Evolutionary conservation across 2,113 vertebrate species (phyloP).

Genomic region (Asarcornis scutulata): DNA sequence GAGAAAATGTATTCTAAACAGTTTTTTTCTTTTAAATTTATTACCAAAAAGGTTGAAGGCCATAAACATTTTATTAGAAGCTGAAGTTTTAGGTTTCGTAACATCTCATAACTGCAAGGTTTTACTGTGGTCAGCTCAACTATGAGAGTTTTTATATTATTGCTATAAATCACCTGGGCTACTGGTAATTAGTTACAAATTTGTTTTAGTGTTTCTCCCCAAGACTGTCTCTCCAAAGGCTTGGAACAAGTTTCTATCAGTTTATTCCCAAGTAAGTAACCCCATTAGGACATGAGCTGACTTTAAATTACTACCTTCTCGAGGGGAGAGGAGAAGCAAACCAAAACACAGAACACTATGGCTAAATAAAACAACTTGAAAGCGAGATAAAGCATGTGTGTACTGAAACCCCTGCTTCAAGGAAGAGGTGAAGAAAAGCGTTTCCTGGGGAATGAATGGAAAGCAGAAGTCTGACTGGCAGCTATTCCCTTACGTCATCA

Average conservation of each 20-base stretch:
- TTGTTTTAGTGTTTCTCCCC: background rate
- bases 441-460: background rate
- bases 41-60: conserved; percentile 11
- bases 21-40: background rate
- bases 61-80: conserved; percentile 25
- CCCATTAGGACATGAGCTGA: background rate
- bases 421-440: background rate
- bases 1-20: conserved; percentile 3
- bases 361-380: background rate
- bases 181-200: background rate
- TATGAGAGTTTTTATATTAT: background rate
- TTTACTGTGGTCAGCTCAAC: conserved; percentile 25
- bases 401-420: background rate
- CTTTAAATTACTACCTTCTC: background rate
- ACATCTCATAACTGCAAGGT: background rate
- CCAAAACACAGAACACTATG: background rate
- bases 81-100: conserved; percentile 1
- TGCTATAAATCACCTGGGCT: conserved; percentile 15
- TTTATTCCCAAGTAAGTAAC: background rate
- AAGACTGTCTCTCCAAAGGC: background rate
- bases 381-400: background rate
- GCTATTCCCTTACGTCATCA: background rate
- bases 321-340: background rate
- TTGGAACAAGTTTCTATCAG: background rate
- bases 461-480: background rate